Evolutionary conservation across 2,888 invertebrate genomes (phyloP).

Genomic region (Brachypterus glaber): DNA sequence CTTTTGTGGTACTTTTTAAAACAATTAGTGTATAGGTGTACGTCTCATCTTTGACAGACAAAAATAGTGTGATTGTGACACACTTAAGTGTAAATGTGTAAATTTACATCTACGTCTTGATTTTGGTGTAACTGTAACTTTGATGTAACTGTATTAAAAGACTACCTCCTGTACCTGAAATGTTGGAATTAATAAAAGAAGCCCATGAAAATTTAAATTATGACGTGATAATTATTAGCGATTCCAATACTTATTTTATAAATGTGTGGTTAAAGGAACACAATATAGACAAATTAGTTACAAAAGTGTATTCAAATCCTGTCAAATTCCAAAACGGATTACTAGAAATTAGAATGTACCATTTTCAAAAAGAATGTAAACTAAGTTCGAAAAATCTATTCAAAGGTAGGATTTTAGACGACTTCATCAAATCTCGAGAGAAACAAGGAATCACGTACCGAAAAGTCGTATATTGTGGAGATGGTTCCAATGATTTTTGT

Average conservation of each 20-base stretch:
- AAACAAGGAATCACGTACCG: conserved; percentile 43
- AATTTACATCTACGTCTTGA: too few species aligned
- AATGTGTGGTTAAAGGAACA: conserved; percentile 44
- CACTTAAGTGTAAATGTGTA: too few species aligned
- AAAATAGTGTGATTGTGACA: too few species aligned
- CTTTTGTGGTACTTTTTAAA: too few species aligned
- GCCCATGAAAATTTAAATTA: conserved; percentile 41
- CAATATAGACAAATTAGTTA: conserved; percentile 37
- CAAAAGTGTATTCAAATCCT: conserved; percentile 61
- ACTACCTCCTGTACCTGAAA: conserved; percentile 53
- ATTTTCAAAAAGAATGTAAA: conserved; percentile 58
- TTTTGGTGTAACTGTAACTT: too few species aligned
- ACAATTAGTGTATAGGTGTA: too few species aligned
- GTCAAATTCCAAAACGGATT: conserved; percentile 50
- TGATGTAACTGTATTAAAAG: too few species aligned
- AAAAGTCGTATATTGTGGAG: conserved; percentile 59
- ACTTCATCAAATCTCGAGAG: conserved; percentile 47
- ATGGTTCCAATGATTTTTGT: conserved; percentile 72
- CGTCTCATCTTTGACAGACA: too few species aligned
- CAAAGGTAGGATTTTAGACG: conserved; percentile 63
- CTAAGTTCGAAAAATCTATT: conserved; percentile 67
- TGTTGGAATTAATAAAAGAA: conserved; percentile 49
- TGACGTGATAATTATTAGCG: conserved; percentile 67
- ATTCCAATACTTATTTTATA: conserved; percentile 68
- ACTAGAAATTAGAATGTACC: conserved; percentile 54